Base-by-base conservation (phyloP, 1,140 invertebrate genomes). In the Oscheius sp. region DNA sequence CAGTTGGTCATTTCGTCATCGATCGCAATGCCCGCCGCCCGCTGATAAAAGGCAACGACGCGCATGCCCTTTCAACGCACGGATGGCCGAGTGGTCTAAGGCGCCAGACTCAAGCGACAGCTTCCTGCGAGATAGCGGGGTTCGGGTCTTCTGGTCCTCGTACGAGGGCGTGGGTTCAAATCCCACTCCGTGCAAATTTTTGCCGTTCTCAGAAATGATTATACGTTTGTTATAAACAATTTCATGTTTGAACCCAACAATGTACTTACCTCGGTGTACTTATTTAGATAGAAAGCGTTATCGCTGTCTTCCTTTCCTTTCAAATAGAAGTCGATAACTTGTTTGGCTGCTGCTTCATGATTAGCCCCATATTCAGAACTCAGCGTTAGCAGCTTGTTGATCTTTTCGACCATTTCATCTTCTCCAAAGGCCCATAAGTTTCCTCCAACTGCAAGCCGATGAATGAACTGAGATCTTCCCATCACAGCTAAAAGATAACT, bases 51-150 rank as follows among this genome's bases (percentile, higher is more conserved):
- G n/a, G n/a, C n/a, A n/a, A n/a, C n/a, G n/a, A n/a, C n/a, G n/a
- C n/a, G n/a, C n/a, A n/a, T n/a, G n/a, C n/a, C n/a, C n/a, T n/a
- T n/a, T n/a, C n/a, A n/a, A 55, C 59, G 74, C 70, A 76, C 68
- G 68, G 69, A 76, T 76, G 75, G 75, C 75, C 75, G 73, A 76
- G 75, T 77, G 75, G 74, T 76, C 74, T 76, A 76, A 76, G 74
- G 74, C 74, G 74, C 74, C 74, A 76, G 74, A 76, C 74, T 76
- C 74, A 76, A 76, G 74, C 72, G n/a, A n/a, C n/a, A n/a, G n/a
- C n/a, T n/a, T n/a, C n/a, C n/a, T n/a, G n/a, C n/a, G n/a, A n/a
- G n/a, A n/a, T n/a, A n/a, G n/a, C n/a, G n/a, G n/a, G n/a, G n/a
- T n/a, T n/a, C n/a, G n/a, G n/a, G n/a, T n/a, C n/a, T n/a, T n/a